These are phyloP conservation scores for Ardeotis arabs DNA, from an alignment of 2,113 vertebrate species.

Conservation along the genomic window DNA sequence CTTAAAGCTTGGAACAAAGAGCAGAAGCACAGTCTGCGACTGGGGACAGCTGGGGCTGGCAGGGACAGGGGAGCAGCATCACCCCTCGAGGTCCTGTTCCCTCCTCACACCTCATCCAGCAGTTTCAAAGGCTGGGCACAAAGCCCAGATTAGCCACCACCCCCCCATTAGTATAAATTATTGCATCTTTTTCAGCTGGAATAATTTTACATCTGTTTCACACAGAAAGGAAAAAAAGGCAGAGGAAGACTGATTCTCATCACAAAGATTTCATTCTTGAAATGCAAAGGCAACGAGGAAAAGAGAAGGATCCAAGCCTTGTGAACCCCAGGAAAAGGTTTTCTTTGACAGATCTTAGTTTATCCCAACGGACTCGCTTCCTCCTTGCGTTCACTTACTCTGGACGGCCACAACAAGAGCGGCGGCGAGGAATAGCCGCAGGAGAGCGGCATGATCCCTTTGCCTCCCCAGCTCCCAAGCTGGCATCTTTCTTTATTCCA, in stretches of 20 bases:
- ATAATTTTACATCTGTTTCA: neutral
- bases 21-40: neutral
- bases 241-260: neutral
- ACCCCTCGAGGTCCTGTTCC: neutral
- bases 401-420: neutral
- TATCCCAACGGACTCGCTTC: accelerated
- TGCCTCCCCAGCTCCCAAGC: neutral
- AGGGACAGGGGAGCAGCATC: neutral
- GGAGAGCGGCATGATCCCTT: accelerated
- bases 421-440: neutral
- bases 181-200: neutral
- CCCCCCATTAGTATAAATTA: accelerated
- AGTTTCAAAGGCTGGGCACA: neutral
- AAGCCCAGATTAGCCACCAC: neutral
- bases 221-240: neutral
- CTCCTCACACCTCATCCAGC: neutral
- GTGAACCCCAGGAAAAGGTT: neutral
- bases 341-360: neutral
- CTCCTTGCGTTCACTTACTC: neutral
- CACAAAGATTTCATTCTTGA: neutral
- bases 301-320: neutral
- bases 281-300: neutral
- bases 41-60: neutral
- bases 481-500: neutral
- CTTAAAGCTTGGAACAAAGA: neutral